phyloP scores from a whole-genome alignment of 92 coral and sea anemone genomes.

The Epizoanthus illoricatus region DNA sequence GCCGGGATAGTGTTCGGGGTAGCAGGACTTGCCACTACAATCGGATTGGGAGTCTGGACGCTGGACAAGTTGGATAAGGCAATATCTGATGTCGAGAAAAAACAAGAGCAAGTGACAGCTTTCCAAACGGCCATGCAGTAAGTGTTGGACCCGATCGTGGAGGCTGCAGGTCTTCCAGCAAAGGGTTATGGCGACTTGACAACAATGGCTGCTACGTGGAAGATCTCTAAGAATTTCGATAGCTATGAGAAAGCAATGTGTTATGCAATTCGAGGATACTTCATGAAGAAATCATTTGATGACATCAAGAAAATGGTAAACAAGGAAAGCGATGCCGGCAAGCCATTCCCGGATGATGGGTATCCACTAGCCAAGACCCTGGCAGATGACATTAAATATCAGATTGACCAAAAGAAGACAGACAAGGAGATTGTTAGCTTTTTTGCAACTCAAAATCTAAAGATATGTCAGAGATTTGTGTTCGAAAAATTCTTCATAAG shows the following conservation, averaged over 20 bases:
- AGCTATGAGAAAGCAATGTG: constrained; percentile 47
- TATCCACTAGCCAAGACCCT: constrained; percentile 54
- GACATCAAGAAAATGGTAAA: constrained; percentile 28
- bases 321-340: constrained; percentile 42
- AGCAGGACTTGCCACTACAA: constrained; percentile 60
- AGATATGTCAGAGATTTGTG: constrained; percentile 48
- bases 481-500: constrained; percentile 50
- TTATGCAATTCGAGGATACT: constrained; percentile 54
- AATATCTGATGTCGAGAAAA: constrained; percentile 47
- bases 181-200: constrained; percentile 38
- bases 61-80: constrained; percentile 52
- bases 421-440: constrained; percentile 56
- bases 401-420: constrained; percentile 41
- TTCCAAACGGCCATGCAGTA: constrained; percentile 45
- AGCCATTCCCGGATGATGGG: constrained; percentile 54
- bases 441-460: constrained; percentile 51
- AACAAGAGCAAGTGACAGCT: constrained; percentile 49
- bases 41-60: constrained; percentile 60
- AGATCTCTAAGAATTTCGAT: constrained; percentile 51
- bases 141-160: constrained; percentile 34
- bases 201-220: constrained; percentile 50
- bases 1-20: constrained; percentile 64
- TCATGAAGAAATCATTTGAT: constrained; percentile 39
- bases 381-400: constrained; percentile 48
- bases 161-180: constrained; percentile 47